Conservation (phyloP, 2,797 vertebrate genomes). For the Rousettus madagascariensis region DNA sequence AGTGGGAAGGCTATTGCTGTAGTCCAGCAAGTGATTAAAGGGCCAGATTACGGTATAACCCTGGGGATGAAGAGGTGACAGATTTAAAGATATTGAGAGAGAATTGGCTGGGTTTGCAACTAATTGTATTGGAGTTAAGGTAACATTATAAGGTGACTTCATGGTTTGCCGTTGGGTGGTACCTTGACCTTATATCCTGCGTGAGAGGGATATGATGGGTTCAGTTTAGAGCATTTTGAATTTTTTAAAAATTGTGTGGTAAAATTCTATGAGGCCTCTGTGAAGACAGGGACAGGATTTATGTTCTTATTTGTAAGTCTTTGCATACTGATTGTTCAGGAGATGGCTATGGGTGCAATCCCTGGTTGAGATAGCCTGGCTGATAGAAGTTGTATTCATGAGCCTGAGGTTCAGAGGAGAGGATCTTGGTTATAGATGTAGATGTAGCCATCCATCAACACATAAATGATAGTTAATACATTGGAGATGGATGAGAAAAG, state of each 20-base stretch:
- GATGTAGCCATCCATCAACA: neutral
- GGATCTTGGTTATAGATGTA: neutral
- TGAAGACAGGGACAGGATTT: neutral
- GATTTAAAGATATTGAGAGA: neutral
- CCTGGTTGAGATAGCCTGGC: neutral
- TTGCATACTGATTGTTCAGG: neutral
- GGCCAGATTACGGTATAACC: neutral
- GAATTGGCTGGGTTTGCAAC: conserved; percentile 8
- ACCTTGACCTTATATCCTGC: neutral
- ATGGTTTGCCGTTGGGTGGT: neutral
- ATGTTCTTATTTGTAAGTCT: neutral
- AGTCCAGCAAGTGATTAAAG: neutral
- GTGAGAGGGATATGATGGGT: neutral
- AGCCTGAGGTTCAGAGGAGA: neutral
- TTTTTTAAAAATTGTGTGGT: neutral
- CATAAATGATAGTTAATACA: neutral
- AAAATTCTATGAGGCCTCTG: neutral
- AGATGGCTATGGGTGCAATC: neutral
- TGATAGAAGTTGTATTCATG: neutral
- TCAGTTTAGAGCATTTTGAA: neutral
- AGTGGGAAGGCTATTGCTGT: neutral
- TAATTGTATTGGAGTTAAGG: neutral
- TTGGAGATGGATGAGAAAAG: neutral
- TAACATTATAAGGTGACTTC: conserved; percentile 34
- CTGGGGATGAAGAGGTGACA: neutral